Conservation (phyloP, 2,888 invertebrate species). For the Drosophila flavopinicola region DNA sequence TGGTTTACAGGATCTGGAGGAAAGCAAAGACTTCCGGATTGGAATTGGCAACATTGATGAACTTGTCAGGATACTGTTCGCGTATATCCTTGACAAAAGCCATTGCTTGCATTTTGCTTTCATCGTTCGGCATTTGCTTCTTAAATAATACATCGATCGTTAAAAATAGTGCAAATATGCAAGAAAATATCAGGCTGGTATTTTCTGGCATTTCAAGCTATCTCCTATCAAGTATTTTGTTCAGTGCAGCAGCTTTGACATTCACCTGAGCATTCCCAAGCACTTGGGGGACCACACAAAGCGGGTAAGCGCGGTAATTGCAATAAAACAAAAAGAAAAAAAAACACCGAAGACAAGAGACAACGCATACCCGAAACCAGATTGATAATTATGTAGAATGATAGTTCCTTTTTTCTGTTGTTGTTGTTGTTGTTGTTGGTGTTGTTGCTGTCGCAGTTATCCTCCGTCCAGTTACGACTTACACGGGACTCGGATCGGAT, state of each 20-base stretch:
- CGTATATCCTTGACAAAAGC: slow-evolving; percentile 86
- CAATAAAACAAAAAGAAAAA: slow-evolving; percentile 35
- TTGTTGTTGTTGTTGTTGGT: slow-evolving; percentile 21
- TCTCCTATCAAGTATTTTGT: too few species aligned
- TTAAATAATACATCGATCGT: slow-evolving; percentile 86
- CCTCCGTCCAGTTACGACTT: slow-evolving; percentile 27
- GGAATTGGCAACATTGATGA: slow-evolving; percentile 84
- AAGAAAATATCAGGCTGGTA: too few species aligned
- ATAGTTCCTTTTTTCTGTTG: slow-evolving; percentile 70
- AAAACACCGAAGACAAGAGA: slow-evolving; percentile 19
- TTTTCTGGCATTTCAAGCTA: too few species aligned
- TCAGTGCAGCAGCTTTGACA: slow-evolving; percentile 42
- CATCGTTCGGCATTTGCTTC: slow-evolving; percentile 84
- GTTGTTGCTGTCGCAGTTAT: slow-evolving; percentile 20
- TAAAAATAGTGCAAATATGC: too few species aligned
- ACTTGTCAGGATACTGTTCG: slow-evolving; percentile 86
- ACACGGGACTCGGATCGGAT: slow-evolving; percentile 37
- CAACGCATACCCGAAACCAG: slow-evolving; percentile 46
- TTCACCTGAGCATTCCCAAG: slow-evolving; percentile 9
- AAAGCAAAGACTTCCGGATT: slow-evolving; percentile 81
- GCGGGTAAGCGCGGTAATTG: slow-evolving; percentile 58
- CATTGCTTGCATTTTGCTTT: slow-evolving; percentile 80
- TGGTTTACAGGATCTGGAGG: slow-evolving; percentile 78
- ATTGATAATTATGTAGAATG: slow-evolving; percentile 80
- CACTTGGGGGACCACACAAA: slow-evolving; percentile 63